These are phyloP conservation scores for Drosophila mercatorum DNA, from an alignment of 2,888 invertebrate species.

Conservation along the genomic window DNA sequence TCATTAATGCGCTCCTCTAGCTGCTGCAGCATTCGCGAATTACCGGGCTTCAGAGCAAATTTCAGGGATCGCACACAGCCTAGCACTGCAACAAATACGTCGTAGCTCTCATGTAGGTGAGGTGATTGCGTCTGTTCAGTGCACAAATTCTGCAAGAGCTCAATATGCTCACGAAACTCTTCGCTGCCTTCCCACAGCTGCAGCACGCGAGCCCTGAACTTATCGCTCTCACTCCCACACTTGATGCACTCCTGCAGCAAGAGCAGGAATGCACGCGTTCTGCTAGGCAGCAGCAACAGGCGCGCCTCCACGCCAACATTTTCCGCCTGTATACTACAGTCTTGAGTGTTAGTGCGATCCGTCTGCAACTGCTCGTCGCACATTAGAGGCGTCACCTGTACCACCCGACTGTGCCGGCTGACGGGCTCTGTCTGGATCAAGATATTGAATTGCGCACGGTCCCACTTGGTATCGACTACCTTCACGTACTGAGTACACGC, in stretches of 20 bases:
- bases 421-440: conserved; percentile 52
- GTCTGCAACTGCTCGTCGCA: conserved; percentile 51
- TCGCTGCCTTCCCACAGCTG: conserved; percentile 69
- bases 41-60: conserved; percentile 68
- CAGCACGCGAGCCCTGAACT: conserved; percentile 57
- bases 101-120: conserved; percentile 62
- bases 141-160: conserved; percentile 61
- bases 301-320: conserved; percentile 64
- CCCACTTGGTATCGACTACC: conserved; percentile 27
- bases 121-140: conserved; percentile 15
- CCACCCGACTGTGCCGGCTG: conserved; percentile 6
- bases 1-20: conserved; percentile 78
- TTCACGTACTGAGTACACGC: conserved; percentile 22
- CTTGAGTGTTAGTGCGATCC: conserved; percentile 26
- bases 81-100: conserved; percentile 76
- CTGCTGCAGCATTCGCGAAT: conserved; percentile 68
- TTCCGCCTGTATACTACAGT: conserved; percentile 67
- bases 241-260: conserved; percentile 49
- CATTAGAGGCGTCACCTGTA: conserved; percentile 39
- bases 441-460: conserved; percentile 35
- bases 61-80: conserved; percentile 70
- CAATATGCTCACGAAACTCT: conserved; percentile 73
- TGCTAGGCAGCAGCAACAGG: conserved; percentile 54
- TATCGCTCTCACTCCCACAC: conserved; percentile 3
- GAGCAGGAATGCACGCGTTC: conserved; percentile 60